Conservation (phyloP, 2,888 invertebrate genomes). For the Troides helena region DNA sequence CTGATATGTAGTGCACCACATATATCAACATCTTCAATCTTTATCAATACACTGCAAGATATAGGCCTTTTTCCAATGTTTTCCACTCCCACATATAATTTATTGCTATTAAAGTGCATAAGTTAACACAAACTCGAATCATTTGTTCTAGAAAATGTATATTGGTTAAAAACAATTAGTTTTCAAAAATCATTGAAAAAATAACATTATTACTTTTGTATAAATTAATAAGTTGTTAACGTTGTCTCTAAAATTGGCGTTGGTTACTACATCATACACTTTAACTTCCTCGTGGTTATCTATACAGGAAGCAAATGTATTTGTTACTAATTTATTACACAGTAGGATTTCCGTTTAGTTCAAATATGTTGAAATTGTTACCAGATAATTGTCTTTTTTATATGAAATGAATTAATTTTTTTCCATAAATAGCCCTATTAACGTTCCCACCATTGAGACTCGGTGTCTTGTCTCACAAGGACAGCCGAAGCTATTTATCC, state of each 20-base stretch:
- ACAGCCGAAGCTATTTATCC: no score
- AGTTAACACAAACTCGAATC: not conserved
- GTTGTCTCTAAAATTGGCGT: not conserved
- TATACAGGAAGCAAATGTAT: constrained; percentile 18
- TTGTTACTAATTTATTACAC: not conserved
- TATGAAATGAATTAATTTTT: not conserved
- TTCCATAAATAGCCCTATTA: no score
- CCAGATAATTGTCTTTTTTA: not conserved
- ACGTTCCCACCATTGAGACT: no score
- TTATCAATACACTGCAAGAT: no score
- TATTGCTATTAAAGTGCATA: not conserved
- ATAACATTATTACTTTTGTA: no score
- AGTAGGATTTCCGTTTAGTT: constrained; percentile 1
- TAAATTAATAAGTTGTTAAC: not conserved
- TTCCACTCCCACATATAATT: not conserved
- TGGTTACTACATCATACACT: constrained; percentile 3
- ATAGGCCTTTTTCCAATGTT: no score
- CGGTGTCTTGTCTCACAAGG: no score
- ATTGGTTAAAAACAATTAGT: not conserved
- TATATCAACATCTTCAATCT: no score
- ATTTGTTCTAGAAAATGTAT: no score
- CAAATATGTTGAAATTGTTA: not conserved
- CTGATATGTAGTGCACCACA: no score
- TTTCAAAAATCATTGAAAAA: not conserved
- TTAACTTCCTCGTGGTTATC: constrained; percentile 26